Base-by-base conservation (phyloP, 2,888 invertebrate species). In the Drosophila bunnanda region DNA sequence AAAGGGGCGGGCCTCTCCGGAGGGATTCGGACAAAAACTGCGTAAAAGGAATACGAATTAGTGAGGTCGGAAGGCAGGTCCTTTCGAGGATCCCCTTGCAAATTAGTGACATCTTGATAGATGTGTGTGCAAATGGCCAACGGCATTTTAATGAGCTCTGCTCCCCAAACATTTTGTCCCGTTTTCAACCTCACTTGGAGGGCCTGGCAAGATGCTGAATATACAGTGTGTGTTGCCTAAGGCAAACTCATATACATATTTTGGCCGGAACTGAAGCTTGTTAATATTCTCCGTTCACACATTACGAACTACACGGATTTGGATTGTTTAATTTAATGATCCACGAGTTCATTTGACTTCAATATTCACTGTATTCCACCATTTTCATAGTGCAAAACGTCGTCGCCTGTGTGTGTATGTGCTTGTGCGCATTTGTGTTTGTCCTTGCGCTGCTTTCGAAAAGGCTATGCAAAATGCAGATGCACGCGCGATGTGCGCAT, bases 401-500 rank as follows among this genome's bases (percentile, higher is more conserved):
- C 3, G n/a, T n/a, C 1, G 30, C 20, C 15, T 46, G 30, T 58
- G 12, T 55, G 5, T 41, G 25, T 53, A 20, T 41, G 25, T 52
- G 17, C 13, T 9, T 59, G 15, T 62, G 25, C 44, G 28, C 54
- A 36, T 70, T 32, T 76, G 56, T 68, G 62, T 64, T 34, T 70
- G 87, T 78, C 80, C 89, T 83, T 83, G 89, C 56, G 44, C 61
- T 56, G 80, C 66, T 75, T 67, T 75, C 52, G 53, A 71, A 68
- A 72, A 66, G 59, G 65, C 79, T 80, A 59, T 52, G 61, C 72
- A 67, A 88, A 89, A 83, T 83, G 83, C 83, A 78, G 83, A 55
- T 86, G 62, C 83, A 83, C 83, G 83, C 84, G 89, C 87, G 75
- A 56, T 39, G 80, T 75, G 69, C 75, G 68, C 84, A 83, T 89